Evolutionary conservation across 2,888 invertebrate genomes (phyloP).

Genomic region (Synanthedon tipuliformis): DNA sequence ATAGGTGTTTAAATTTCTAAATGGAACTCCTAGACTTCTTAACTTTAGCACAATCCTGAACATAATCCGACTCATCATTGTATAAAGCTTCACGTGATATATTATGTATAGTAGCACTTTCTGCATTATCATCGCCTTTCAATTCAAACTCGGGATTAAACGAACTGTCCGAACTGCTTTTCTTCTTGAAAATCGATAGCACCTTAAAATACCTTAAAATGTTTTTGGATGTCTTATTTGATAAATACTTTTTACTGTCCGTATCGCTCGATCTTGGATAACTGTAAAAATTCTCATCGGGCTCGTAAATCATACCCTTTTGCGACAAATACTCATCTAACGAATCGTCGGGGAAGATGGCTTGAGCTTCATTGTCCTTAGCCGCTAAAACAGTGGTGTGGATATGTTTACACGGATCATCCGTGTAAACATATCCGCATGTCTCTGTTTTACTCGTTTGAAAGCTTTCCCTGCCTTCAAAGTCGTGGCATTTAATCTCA

Average conservation of each 20-base stretch:
- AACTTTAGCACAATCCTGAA: conserved; percentile 16
- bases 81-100: conserved; percentile 38
- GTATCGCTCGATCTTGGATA: conserved; percentile 30
- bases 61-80: conserved; percentile 25
- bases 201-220: conserved; percentile 34
- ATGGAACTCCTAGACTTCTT: conserved; percentile 38
- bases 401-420: conserved; percentile 1
- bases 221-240: conserved; percentile 44
- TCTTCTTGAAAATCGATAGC: conserved; percentile 28
- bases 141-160: conserved; percentile 36
- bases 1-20: neutral
- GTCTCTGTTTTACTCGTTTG: neutral
- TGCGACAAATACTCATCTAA: conserved; percentile 51
- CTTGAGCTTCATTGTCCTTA: conserved; percentile 42
- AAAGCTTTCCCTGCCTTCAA: neutral
- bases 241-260: conserved; percentile 16
- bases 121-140: conserved; percentile 20
- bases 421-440: neutral
- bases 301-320: conserved; percentile 29
- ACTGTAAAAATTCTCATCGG: conserved; percentile 36
- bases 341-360: conserved; percentile 45
- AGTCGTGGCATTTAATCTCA: neutral
- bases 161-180: conserved; percentile 12
- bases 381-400: conserved; percentile 18
- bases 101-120: conserved; percentile 38